Conservation (phyloP, 2,113 vertebrate species). For the Lophochroa leadbeateri region DNA sequence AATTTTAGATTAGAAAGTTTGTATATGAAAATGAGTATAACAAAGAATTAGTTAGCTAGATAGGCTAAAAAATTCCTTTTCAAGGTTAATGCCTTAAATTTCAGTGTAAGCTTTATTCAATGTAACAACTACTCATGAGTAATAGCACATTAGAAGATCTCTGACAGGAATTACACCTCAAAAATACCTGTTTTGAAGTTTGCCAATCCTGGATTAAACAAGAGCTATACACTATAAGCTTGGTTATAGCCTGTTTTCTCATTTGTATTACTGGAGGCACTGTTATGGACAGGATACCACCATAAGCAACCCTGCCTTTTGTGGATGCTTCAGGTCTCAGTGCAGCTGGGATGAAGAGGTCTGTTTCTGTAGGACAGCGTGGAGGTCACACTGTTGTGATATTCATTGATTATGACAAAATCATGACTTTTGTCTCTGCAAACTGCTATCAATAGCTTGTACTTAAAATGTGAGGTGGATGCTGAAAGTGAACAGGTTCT, state of each 20-base stretch:
- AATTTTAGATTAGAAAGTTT: neutral
- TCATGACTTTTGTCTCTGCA: neutral
- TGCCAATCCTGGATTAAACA: neutral
- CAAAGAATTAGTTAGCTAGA: neutral
- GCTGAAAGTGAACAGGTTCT: neutral
- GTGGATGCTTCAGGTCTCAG: neutral
- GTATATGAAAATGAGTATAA: neutral
- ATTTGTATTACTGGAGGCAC: neutral
- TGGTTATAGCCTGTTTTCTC: neutral
- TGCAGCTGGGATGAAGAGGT: neutral
- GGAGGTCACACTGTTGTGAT: constrained; percentile 5
- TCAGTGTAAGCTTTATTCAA: neutral
- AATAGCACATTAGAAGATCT: neutral
- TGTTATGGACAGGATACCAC: neutral
- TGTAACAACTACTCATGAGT: neutral
- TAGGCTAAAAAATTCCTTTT: neutral
- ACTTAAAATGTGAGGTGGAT: neutral
- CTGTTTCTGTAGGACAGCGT: neutral
- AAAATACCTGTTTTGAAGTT: neutral
- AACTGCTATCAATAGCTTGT: neutral
- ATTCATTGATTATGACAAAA: constrained; percentile 21
- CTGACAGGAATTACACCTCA: neutral
- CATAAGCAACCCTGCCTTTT: neutral
- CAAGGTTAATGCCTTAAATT: neutral
- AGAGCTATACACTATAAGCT: neutral